Percentiles rank a stretch among this genome's conserved stretches.
Conservation (phyloP, 2,113 vertebrate genomes). For the Rousettus leschenaultii region DNA sequence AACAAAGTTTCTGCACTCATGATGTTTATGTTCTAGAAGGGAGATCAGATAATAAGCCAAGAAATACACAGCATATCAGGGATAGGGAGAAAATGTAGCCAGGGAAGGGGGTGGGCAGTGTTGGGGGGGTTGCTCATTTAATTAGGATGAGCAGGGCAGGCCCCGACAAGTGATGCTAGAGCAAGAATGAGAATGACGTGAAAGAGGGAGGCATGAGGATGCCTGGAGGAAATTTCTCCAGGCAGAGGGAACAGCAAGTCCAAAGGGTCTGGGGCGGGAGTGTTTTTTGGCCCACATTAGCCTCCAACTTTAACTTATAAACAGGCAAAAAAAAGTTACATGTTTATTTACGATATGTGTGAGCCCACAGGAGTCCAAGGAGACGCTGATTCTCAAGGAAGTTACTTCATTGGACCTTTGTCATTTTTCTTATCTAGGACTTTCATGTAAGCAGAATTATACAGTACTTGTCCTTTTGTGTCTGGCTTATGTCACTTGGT, state of each 20-base stretch:
- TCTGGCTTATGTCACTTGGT: not conserved
- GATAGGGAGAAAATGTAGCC: not conserved
- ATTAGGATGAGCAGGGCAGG: not conserved
- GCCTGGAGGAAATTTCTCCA: not conserved
- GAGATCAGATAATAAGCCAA: not conserved
- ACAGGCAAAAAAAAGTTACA: not conserved
- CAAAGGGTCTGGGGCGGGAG: not conserved
- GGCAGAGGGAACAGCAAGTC: not conserved
- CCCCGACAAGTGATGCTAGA: not conserved
- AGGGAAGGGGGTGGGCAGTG: not conserved
- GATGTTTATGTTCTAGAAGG: not conserved
- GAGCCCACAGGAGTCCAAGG: not conserved
- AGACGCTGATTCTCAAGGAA: not conserved
- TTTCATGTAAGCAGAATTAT: not conserved
- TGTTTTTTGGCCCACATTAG: not conserved
- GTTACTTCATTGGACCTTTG: not conserved
- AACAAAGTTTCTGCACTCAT: not conserved
- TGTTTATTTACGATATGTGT: not conserved
- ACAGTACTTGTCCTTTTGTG: not conserved
- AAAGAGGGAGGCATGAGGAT: not conserved
- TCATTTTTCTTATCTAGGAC: not conserved
- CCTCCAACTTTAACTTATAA: not conserved
- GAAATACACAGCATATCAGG: not conserved
- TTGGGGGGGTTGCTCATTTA: not conserved
- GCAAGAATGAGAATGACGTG: no score